Conservation (phyloP, 1,140 invertebrate genomes). For the Saxidomus purpurata region DNA sequence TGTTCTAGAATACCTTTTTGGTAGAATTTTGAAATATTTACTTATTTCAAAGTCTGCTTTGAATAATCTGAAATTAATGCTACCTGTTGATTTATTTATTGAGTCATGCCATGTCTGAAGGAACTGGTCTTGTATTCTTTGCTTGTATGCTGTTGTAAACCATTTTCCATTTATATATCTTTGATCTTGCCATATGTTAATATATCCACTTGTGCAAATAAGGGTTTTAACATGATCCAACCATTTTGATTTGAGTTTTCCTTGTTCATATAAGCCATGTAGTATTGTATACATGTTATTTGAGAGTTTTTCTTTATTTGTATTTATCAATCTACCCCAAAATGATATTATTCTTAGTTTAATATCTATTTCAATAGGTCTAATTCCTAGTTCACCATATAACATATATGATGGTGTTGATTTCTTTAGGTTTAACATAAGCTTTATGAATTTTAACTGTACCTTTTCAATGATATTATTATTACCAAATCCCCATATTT, state of each 20-base stretch:
- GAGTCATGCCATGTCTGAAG: neutral
- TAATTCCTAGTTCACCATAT: neutral
- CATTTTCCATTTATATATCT: neutral
- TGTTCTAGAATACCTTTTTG: neutral
- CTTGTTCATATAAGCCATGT: neutral
- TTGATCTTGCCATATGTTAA: neutral
- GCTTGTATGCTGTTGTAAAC: neutral
- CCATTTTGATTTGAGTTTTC: neutral
- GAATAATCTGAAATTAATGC: neutral
- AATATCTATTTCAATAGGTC: neutral
- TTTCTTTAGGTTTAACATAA: neutral
- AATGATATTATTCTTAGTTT: neutral
- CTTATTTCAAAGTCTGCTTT: neutral
- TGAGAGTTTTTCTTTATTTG: neutral
- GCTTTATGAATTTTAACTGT: neutral
- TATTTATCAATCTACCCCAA: neutral
- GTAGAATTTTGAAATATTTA: neutral
- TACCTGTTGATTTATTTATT: neutral
- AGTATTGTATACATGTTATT: neutral
- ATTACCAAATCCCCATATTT: slow-evolving; percentile 47
- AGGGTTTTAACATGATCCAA: neutral
- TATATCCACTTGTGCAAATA: neutral
- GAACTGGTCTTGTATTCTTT: neutral
- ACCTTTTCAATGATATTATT: slow-evolving; percentile 23
- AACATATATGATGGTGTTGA: neutral